These are phyloP conservation scores for Ganaspis brasiliensis DNA, from an alignment of 2,888 invertebrate species.

Conservation along the genomic window DNA sequence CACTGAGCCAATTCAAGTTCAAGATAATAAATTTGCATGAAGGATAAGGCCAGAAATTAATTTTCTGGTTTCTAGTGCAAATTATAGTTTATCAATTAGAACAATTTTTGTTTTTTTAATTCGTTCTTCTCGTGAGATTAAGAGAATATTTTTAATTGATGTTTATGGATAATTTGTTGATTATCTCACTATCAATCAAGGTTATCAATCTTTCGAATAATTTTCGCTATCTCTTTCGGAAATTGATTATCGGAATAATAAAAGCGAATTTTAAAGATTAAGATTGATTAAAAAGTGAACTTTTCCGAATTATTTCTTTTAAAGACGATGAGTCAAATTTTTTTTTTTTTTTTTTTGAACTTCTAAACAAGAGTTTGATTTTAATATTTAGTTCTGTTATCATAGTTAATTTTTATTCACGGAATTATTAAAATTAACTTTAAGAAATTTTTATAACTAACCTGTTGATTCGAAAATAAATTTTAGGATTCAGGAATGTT, in stretches of 20 bases:
- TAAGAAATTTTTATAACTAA: too few species aligned
- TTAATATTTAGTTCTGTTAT: too few species aligned
- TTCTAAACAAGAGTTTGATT: too few species aligned
- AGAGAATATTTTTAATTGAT: slow-evolving; percentile 22
- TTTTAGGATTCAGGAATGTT: not conserved
- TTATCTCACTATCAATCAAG: not conserved
- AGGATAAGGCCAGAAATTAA: slow-evolving; percentile 5
- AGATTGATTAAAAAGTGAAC: not conserved
- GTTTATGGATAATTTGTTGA: slow-evolving; percentile 15
- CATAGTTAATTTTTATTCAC: too few species aligned
- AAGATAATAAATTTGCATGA: slow-evolving; percentile 8
- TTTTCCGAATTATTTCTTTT: not conserved
- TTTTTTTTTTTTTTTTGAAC: too few species aligned
- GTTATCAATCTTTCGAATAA: slow-evolving; percentile 30
- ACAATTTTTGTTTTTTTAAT: not conserved
- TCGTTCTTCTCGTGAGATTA: not conserved
- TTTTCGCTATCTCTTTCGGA: slow-evolving; percentile 21
- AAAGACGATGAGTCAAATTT: not conserved
- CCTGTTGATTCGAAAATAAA: not conserved
- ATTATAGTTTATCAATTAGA: not conserved
- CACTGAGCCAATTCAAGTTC: slow-evolving; percentile 3
- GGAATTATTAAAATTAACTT: too few species aligned
- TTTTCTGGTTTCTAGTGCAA: not conserved
- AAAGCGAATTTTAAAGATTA: not conserved
- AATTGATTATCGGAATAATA: slow-evolving; percentile 18